Evolutionary conservation across 2,113 vertebrate species (phyloP).

Genomic region (Sceloporus tristichus): DNA sequence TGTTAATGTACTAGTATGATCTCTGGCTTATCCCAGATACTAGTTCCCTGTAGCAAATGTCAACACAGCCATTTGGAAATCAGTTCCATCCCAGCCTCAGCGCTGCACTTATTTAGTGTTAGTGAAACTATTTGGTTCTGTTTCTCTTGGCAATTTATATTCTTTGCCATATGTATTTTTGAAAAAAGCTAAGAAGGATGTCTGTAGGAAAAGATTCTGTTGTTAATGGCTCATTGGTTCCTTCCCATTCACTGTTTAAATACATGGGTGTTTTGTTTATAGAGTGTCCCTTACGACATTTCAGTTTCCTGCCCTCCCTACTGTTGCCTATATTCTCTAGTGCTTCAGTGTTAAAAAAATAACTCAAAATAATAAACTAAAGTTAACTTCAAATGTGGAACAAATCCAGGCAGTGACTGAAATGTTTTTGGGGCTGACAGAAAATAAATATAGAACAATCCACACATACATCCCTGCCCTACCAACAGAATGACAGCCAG

Average conservation of each 20-base stretch:
- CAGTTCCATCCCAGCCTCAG: neutral
- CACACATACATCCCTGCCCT: neutral
- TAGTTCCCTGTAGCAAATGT: no score
- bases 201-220: neutral
- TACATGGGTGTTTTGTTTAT: conserved; percentile 64
- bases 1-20: no score
- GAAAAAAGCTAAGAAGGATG: neutral
- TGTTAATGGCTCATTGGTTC: conserved; percentile 37
- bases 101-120: neutral
- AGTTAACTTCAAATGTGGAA: conserved; percentile 64
- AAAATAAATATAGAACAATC: neutral
- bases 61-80: no score
- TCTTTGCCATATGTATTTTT: neutral
- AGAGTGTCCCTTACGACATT: conserved; percentile 65
- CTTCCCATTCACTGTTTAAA: conserved; percentile 43
- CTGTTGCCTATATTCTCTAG: conserved; percentile 56
- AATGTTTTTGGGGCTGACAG: conserved; percentile 32
- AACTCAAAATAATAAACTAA: conserved; percentile 68
- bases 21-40: no score
- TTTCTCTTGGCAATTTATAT: neutral
- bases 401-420: conserved; percentile 40
- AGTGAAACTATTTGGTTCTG: neutral
- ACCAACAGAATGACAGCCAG: neutral
- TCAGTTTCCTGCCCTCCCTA: conserved; percentile 58
- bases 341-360: conserved; percentile 67